Evolutionary conservation across 1,140 invertebrate species (phyloP), one percentile per base, ranked within the genome.

Genomic region (Rhyzopertha dominica): DNA sequence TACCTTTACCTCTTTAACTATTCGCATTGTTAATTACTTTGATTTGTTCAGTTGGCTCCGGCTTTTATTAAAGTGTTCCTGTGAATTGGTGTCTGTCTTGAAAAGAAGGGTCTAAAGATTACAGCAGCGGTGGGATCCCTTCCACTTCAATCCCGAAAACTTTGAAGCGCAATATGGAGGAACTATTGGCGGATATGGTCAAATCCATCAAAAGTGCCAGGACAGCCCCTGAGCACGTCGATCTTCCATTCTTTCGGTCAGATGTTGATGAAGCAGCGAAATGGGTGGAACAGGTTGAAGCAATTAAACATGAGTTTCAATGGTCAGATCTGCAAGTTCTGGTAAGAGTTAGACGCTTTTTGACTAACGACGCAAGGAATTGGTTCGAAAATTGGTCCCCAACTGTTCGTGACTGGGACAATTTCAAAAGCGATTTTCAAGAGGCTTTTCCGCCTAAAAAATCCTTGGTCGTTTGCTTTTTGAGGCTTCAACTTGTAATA

Each of bases 361-460:
- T 51, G 19, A 5, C 17, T 16, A 23, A 28, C 5, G 25, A 9
- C 13, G 26, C 46, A 3, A 42, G 37, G 23, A 26, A 1, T 5
- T 51, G 49, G 49, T 51, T 34, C 36, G 32, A 49, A 5, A 43
- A 12, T 16, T 51, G 49, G 49, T 22, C 31, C 8, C 49, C 49
- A 14, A 34, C 26, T 17, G 22, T 43, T 2, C 39, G 26, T 8
- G 25, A 26, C 14, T 51, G 49, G 49, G n/a, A 38, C 19, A 43
- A 4, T 10, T 51, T 51, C 37, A 24, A 43, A 44, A 4, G 19
- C 8, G 38, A 49, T 10, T 51, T 49, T 51, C 14, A 36, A 19
- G 46, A 51, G 17, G 45, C 49, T 12, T 51, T 51, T 37, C 49
- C 44, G 4, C 35, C 29, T 4, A 49, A 48, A 19, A 41, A 29